phyloP scores from a whole-genome alignment of 1,140 invertebrate genomes.

The Magallana gigas region DNA sequence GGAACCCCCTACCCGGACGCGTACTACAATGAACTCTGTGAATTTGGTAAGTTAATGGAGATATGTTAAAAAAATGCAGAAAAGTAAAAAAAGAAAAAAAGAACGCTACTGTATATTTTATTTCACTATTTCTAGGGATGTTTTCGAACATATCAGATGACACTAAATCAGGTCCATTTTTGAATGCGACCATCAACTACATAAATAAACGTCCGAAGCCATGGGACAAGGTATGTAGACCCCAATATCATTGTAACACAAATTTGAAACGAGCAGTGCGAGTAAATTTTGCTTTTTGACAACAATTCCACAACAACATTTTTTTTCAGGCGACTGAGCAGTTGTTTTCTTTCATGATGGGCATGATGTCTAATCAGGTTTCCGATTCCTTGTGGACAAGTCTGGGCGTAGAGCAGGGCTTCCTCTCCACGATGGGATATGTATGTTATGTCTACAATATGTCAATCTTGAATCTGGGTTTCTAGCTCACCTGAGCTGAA shows the following conservation, averaged over 20 bases:
- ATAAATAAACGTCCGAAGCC: conserved; percentile 72
- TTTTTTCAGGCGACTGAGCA: conserved; percentile 68
- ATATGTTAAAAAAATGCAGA: no score
- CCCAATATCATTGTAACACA: neutral
- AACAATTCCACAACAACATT: neutral
- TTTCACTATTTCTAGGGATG: conserved; percentile 57
- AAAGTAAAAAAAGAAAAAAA: no score
- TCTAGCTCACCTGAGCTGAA: no score
- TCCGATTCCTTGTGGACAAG: conserved; percentile 76
- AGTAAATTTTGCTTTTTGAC: neutral
- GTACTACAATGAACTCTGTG: conserved; percentile 72
- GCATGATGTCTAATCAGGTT: conserved; percentile 72
- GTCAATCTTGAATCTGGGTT: no score
- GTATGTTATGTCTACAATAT: conserved; percentile 55
- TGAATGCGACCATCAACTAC: conserved; percentile 76
- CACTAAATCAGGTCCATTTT: conserved; percentile 75
- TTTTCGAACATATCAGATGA: conserved; percentile 75
- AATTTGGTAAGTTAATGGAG: conserved; percentile 62
- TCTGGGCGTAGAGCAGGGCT: conserved; percentile 74
- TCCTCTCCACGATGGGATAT: conserved; percentile 70
- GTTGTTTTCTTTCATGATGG: conserved; percentile 73
- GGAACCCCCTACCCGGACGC: conserved; percentile 77
- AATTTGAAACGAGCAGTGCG: no score
- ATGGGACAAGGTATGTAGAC: conserved; percentile 68
- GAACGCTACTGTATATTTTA: neutral